A percentile compares a stretch with the other conserved stretches of the same genome.
Conservation (phyloP, 2,888 invertebrate species). For the Uropetala carovei region DNA sequence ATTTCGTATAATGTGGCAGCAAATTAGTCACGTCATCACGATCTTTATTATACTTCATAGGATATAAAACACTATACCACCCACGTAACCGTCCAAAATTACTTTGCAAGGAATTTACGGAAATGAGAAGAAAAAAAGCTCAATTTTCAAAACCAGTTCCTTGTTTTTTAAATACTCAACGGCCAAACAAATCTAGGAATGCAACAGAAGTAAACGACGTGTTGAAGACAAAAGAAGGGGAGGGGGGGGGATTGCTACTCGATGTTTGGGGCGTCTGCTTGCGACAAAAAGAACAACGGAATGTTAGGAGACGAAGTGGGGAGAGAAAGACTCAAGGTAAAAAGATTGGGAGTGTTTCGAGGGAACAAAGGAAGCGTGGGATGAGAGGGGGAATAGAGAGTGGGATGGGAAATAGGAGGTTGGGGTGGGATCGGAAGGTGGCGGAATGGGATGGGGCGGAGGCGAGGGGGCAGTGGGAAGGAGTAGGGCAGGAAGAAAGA, state of each 20-base stretch:
- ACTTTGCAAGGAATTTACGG: background rate
- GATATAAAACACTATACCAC: background rate
- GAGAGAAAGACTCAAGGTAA: constrained; percentile 43
- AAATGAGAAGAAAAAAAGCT: background rate
- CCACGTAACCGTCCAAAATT: background rate
- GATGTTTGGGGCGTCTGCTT: background rate
- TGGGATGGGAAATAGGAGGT: background rate
- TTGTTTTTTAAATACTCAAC: background rate
- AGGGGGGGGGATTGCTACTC: constrained; percentile 13
- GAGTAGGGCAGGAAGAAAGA: background rate
- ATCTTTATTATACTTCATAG: constrained; percentile 28
- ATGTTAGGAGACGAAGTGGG: constrained; percentile 1
- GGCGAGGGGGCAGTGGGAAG: background rate
- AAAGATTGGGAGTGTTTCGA: constrained; percentile 45
- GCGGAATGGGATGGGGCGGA: background rate
- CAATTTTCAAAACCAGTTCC: background rate
- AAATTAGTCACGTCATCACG: constrained; percentile 15
- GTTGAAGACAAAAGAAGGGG: background rate
- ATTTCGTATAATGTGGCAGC: background rate
- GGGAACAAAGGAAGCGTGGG: constrained; percentile 53
- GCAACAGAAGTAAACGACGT: constrained; percentile 11
- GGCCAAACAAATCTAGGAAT: background rate
- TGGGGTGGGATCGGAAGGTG: no score
- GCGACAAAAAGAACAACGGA: background rate
- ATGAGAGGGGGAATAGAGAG: background rate